A percentile compares a stretch with the other conserved stretches of the same genome.
These are phyloP conservation scores for Falco punctatus DNA, from an alignment of 2,113 vertebrate genomes.

Conservation along the genomic window DNA sequence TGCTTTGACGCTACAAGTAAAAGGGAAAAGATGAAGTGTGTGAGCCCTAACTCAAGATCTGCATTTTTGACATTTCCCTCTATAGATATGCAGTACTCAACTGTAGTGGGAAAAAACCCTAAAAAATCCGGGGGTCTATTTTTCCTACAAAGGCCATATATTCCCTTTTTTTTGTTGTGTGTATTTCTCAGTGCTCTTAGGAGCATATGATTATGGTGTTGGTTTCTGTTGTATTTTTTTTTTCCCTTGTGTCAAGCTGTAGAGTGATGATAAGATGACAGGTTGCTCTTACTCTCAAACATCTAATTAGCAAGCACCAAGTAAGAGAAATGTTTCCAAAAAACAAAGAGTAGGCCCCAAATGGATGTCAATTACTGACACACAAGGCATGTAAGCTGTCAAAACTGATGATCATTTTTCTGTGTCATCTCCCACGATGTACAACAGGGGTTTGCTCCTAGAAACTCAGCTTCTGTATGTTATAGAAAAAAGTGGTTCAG, in stretches of 20 bases:
- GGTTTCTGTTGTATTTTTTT: neutral
- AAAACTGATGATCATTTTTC: neutral
- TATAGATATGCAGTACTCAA: neutral
- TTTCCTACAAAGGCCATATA: neutral
- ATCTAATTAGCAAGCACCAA: conserved; percentile 1
- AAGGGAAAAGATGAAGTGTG: neutral
- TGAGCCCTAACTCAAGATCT: neutral
- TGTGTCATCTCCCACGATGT: neutral
- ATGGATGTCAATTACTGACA: neutral
- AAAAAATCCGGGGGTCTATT: too few relatives aligned
- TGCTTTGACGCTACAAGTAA: neutral
- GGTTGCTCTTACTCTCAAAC: conserved; percentile 21
- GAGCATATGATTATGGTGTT: neutral
- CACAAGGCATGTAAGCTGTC: neutral
- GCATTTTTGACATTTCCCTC: neutral
- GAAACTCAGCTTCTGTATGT: neutral
- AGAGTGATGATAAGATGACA: neutral
- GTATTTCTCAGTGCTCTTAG: neutral
- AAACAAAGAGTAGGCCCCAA: neutral
- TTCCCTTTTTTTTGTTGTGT: neutral
- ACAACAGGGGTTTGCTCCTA: neutral
- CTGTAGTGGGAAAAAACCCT: neutral
- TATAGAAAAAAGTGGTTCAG: neutral
- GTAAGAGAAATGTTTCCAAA: conserved; percentile 21
- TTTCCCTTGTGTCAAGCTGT: neutral